Conservation (phyloP, 2,888 invertebrate species). For the Patella pellucida region DNA sequence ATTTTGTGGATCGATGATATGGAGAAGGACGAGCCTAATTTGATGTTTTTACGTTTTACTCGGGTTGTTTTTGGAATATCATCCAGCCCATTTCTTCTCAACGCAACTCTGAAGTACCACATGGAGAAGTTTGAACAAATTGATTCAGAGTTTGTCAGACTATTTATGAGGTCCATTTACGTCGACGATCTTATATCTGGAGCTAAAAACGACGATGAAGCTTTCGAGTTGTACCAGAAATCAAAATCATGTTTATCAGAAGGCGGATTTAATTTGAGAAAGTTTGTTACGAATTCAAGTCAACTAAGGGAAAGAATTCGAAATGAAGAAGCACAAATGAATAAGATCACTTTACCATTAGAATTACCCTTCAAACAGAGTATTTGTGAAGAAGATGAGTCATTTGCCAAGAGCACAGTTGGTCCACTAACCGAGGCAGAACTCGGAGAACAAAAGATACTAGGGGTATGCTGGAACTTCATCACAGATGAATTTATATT, state of each 20-base stretch:
- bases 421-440: not conserved
- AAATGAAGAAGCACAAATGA: not conserved
- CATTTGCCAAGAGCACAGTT: not conserved
- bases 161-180: not conserved
- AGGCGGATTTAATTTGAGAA: not conserved
- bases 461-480: not conserved
- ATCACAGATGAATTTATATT: conserved; percentile 3
- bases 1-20: not conserved
- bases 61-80: not conserved
- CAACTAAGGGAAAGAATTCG: not conserved
- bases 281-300: not conserved
- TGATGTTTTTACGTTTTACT: not conserved
- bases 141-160: too few species aligned
- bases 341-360: not conserved
- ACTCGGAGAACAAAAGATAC: not conserved
- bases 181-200: not conserved
- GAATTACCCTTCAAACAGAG: not conserved
- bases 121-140: too few species aligned
- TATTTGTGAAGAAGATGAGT: conserved; percentile 3
- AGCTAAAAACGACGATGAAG: not conserved
- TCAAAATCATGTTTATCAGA: not conserved
- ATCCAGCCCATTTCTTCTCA: not conserved
- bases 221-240: not conserved
- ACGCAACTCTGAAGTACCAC: not conserved
- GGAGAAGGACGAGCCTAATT: not conserved